Evolutionary conservation across 2,797 vertebrate species (phyloP).

Genomic region (Psittacula echo): DNA sequence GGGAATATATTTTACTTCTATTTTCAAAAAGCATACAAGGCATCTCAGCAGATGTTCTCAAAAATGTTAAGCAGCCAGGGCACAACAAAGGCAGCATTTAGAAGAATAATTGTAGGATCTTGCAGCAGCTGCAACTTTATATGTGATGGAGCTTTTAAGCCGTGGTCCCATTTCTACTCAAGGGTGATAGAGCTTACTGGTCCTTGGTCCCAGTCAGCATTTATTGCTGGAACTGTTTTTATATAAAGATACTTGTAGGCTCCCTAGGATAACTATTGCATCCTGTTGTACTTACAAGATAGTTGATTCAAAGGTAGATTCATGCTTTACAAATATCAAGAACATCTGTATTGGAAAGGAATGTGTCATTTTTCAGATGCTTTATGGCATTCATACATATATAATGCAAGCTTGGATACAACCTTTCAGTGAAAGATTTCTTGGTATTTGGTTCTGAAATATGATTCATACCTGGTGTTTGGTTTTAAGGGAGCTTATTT

Average conservation of each 20-base stretch:
- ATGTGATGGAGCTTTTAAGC: background rate
- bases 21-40: background rate
- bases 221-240: background rate
- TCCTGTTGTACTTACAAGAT: background rate
- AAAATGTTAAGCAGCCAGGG: background rate
- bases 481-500: conserved; percentile 84
- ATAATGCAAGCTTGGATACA: background rate
- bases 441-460: background rate
- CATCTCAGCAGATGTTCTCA: background rate
- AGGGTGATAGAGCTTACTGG: background rate
- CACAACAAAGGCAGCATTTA: background rate
- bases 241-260: background rate
- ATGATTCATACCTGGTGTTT: conserved; percentile 84
- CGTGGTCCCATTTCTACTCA: background rate
- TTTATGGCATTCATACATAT: background rate
- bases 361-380: background rate
- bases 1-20: background rate
- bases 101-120: background rate
- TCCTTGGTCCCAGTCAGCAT: background rate
- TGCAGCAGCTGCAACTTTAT: background rate
- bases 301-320: background rate
- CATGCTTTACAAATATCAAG: background rate
- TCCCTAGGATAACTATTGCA: background rate
- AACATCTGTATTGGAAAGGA: background rate
- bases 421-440: background rate